Evolutionary conservation across 2,797 vertebrate species (phyloP), one percentile per base, ranked within the genome.

Genomic region (Synanceia verrucosa): DNA sequence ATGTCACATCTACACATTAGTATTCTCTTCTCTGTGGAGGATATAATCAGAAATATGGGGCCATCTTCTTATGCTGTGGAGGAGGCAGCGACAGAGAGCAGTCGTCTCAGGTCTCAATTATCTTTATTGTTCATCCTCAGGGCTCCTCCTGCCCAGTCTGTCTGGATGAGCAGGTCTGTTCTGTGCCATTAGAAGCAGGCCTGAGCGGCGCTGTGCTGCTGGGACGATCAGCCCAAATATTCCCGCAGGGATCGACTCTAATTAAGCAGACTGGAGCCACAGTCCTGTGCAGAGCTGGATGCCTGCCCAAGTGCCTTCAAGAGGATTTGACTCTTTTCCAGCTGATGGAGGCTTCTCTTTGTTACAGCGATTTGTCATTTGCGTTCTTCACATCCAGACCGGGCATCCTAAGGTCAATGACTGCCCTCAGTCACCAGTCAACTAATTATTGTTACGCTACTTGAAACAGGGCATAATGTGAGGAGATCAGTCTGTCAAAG

Each of bases 211-310:
- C 69, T n/a, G 9, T 73, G 79, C 73, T 84, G 78, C 66, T n/a
- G 76, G 65, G 64, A 82, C 70, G 29, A 85, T 90, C 86, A 78
- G 85, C 79, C 74, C 79, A 79, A 90, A 89, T 88, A 85, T 86
- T 89, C 91, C 86, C 41, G 26, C n/a, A 81, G 85, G 88, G 84
- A 86, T 70, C 28, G 52, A 69, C 57, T 90, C 90, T 90, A 91
- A 93, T 93, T 91, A 90, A 86, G 79, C 85, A 78, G 83, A 76
- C 83, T 86, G 86, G 77, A 90, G 85, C 84, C 74, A 53, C 57
- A 72, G 78, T 79, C 81, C 87, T 81, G 73, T 71, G 81, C 78
- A 62, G 85, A 77, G 79, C 81, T 90, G 86, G 85, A 87, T 72
- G 73, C 66, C 69, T 80, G 85, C 89, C 91, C 83, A 53, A 84